Conservation (phyloP, 2,888 invertebrate species). For the Aromia moschata region DNA sequence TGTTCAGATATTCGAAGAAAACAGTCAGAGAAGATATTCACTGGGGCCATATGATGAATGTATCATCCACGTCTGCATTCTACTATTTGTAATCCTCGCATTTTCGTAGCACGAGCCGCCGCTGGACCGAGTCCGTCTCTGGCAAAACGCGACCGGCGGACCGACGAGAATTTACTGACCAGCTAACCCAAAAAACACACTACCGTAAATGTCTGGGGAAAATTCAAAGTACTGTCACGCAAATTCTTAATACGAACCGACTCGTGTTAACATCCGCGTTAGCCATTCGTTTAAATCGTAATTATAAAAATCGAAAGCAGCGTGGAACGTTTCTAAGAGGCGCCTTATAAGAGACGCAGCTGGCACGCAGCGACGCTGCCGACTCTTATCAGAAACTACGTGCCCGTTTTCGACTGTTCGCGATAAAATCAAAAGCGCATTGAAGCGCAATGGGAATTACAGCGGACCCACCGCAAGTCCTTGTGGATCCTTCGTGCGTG, state of each 20-base stretch:
- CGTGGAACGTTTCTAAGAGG: background rate
- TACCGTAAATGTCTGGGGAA: constrained; percentile 23
- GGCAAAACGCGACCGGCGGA: background rate
- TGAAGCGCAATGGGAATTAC: background rate
- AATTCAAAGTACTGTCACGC: constrained; percentile 25
- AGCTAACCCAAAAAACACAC: constrained; percentile 30
- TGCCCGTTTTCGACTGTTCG: background rate
- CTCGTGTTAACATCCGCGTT: no score
- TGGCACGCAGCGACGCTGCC: background rate
- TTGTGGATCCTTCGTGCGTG: background rate
- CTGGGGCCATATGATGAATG: no score
- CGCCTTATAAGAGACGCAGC: background rate
- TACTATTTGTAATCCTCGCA: no score
- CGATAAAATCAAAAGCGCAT: background rate
- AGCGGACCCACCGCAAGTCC: background rate
- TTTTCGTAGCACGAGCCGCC: no score
- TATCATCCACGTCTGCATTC: no score
- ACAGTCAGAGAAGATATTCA: no score
- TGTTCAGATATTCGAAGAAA: no score
- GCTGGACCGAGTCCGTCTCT: no score
- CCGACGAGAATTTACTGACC: constrained; percentile 23
- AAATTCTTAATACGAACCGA: constrained; percentile 1
- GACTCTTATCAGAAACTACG: background rate
- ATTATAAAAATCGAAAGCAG: no score
- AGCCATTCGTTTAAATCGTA: no score